phyloP scores from a whole-genome alignment of 2,113 vertebrate species.

The Plecturocebus donacophilus region DNA sequence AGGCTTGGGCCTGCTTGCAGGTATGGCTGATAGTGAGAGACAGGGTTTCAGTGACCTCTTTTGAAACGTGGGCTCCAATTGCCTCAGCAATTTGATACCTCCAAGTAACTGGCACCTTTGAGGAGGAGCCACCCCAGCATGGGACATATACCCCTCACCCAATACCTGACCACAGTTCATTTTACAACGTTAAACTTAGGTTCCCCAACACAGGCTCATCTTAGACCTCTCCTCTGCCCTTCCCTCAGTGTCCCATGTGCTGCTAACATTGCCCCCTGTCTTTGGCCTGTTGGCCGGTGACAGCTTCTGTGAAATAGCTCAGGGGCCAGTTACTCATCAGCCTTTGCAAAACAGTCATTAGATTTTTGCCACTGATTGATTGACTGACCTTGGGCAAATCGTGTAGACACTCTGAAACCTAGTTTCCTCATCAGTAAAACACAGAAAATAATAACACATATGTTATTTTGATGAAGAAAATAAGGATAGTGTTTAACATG shows the following conservation, averaged over 20 bases:
- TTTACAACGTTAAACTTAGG: rapidly evolving
- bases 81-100: background rate
- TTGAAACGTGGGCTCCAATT: too few species aligned
- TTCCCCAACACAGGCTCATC: background rate
- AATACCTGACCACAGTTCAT: background rate
- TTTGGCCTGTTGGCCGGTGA: background rate
- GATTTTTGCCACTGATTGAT: background rate
- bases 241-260: background rate
- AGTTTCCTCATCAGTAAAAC: background rate
- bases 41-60: background rate
- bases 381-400: background rate
- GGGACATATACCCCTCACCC: background rate
- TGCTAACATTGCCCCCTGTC: background rate
- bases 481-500: background rate
- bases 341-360: background rate
- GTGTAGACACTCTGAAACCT: background rate
- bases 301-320: background rate
- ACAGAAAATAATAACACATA: background rate
- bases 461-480: background rate
- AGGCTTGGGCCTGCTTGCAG: background rate
- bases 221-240: background rate
- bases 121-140: too few species aligned
- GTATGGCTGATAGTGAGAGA: background rate
- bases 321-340: background rate
- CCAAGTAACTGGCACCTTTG: background rate